Percentiles rank a stretch among this genome's conserved stretches.
phyloP scores from a whole-genome alignment of 2,888 invertebrate genomes.

The Drosophila planitibia region DNA sequence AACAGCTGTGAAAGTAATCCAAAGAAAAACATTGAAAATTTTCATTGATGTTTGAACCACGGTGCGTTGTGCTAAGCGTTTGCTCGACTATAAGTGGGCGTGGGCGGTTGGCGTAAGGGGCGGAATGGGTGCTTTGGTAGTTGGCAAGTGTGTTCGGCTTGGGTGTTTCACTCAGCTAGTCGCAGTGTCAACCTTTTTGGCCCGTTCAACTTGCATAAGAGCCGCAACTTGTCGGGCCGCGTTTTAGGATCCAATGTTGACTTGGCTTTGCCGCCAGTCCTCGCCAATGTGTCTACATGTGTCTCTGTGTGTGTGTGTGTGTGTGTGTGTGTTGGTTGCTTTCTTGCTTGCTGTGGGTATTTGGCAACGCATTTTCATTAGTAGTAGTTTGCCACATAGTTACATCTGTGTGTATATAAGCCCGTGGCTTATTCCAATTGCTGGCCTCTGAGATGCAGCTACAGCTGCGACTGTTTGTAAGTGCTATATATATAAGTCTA shows the following conservation, averaged over 20 bases:
- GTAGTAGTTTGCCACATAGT: conserved; percentile 24
- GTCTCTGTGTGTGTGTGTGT: background rate
- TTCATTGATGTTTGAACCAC: background rate
- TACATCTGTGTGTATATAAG: conserved; percentile 19
- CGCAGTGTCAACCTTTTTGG: conserved; percentile 40
- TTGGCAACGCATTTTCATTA: conserved; percentile 50
- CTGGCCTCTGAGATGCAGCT: conserved; percentile 23
- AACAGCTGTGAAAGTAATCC: background rate
- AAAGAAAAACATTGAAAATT: background rate
- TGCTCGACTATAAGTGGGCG: background rate
- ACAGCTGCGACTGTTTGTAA: background rate
- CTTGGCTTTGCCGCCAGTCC: conserved; percentile 53
- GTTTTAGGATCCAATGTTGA: conserved; percentile 50
- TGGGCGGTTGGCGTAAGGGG: background rate
- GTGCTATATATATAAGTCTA: background rate
- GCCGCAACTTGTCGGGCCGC: conserved; percentile 41
- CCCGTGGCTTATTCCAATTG: conserved; percentile 59
- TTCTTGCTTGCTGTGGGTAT: conserved; percentile 13
- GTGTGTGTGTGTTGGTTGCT: background rate
- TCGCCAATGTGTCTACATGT: conserved; percentile 39
- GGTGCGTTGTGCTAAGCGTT: background rate
- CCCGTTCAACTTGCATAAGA: conserved; percentile 34
- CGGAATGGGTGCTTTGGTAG: background rate
- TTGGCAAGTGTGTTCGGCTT: background rate
- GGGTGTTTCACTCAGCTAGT: conserved; percentile 16